These are phyloP conservation scores for Moxostoma hubbsi DNA, from an alignment of 2,797 vertebrate species.

Conservation along the genomic window DNA sequence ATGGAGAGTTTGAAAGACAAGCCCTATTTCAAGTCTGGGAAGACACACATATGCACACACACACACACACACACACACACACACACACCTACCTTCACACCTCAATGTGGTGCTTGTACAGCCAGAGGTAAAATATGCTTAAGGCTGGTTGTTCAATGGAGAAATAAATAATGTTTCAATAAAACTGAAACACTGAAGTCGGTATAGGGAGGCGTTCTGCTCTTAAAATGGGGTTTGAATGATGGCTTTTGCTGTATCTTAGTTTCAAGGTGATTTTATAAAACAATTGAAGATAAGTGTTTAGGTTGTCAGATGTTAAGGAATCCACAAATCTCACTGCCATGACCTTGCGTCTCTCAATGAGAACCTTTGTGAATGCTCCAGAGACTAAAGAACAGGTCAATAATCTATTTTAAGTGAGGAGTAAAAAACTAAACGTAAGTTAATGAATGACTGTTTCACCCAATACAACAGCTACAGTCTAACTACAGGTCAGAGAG, in stretches of 20 bases:
- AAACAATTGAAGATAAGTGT: conserved; percentile 41
- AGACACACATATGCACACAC: neutral
- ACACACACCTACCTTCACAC: neutral
- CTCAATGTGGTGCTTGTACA: neutral
- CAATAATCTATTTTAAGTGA: conserved; percentile 57
- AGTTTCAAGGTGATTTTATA: conserved; percentile 34
- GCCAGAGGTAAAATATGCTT: neutral
- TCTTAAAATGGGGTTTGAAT: neutral
- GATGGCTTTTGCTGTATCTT: conserved; percentile 29
- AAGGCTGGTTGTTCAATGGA: conserved; percentile 2
- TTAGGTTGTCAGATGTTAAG: conserved; percentile 29
- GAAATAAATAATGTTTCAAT: too few species aligned
- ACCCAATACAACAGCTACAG: conserved; percentile 30
- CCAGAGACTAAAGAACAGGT: conserved; percentile 28
- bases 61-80: neutral
- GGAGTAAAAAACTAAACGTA: conserved; percentile 58
- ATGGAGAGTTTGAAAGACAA: conserved; percentile 56
- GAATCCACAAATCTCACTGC: conserved; percentile 9
- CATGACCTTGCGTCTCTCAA: conserved; percentile 46
- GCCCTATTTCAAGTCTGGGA: conserved; percentile 43
- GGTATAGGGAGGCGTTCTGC: neutral
- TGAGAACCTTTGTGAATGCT: conserved; percentile 53
- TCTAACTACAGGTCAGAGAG: conserved; percentile 4
- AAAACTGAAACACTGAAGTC: conserved; percentile 22
- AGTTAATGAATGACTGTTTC: conserved; percentile 50